These are phyloP conservation scores for Dissostichus mawsoni DNA, from an alignment of 2,113 vertebrate genomes.

Conservation along the genomic window DNA sequence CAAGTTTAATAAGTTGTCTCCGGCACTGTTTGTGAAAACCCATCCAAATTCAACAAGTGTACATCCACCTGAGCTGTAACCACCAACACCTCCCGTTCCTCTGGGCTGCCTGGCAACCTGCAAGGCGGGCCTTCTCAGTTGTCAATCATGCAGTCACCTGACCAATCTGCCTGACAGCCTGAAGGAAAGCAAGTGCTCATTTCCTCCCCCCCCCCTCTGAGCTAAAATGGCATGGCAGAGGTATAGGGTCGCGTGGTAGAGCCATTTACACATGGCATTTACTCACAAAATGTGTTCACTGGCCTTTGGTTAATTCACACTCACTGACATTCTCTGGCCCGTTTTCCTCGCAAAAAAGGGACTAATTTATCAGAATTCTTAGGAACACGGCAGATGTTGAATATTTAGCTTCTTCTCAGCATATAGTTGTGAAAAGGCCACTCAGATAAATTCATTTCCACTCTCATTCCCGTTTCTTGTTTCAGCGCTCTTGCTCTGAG, in stretches of 20 bases:
- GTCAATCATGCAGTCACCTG: slow-evolving; percentile 55
- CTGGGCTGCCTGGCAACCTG: slow-evolving; percentile 14
- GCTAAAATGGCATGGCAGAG: slow-evolving; percentile 56
- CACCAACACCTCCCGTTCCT: slow-evolving; percentile 9
- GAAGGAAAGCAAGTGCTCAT: slow-evolving; percentile 33
- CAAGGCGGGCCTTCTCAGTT: slow-evolving; percentile 6
- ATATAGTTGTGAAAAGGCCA: slow-evolving; percentile 11
- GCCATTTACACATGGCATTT: slow-evolving; percentile 76
- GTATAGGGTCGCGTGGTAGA: slow-evolving; percentile 20
- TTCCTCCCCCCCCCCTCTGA: slow-evolving; percentile 16
- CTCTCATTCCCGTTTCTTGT: background rate
- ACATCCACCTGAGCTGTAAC: slow-evolving; percentile 24
- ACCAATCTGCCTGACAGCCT: slow-evolving; percentile 45
- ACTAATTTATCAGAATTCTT: slow-evolving; percentile 54
- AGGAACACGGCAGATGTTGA: slow-evolving; percentile 4
- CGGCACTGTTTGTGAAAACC: slow-evolving; percentile 5
- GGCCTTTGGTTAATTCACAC: slow-evolving; percentile 67
- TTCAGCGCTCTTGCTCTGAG: slow-evolving; percentile 3
- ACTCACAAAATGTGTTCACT: slow-evolving; percentile 61
- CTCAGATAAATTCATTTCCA: slow-evolving; percentile 16
- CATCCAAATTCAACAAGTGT: slow-evolving; percentile 15
- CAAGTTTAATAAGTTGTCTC: background rate
- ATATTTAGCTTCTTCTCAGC: slow-evolving; percentile 27
- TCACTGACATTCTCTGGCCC: slow-evolving; percentile 37
- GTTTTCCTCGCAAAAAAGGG: slow-evolving; percentile 22